A percentile compares a stretch with the other conserved stretches of the same genome.
phyloP scores from a whole-genome alignment of 2,797 vertebrate species.

The Chelmon rostratus region DNA sequence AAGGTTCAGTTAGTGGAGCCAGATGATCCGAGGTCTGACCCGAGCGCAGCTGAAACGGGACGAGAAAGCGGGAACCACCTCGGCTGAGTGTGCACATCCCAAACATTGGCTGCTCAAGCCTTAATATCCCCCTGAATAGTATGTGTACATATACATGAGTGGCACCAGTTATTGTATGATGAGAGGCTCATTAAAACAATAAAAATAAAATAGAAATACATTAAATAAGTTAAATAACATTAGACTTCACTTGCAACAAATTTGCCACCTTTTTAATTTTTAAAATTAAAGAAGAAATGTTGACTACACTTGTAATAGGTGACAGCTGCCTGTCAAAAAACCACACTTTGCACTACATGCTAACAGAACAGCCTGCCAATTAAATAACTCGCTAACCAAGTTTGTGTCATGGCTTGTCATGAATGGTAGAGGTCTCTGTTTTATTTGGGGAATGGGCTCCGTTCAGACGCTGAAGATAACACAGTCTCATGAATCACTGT shows the following conservation, averaged over 20 bases:
- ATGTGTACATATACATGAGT: not conserved
- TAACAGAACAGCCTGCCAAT: conserved; percentile 13
- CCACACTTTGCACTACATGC: conserved; percentile 16
- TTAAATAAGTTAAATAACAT: not conserved
- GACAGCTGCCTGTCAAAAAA: conserved; percentile 14
- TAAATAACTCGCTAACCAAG: conserved; percentile 18
- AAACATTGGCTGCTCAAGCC: conserved; percentile 26
- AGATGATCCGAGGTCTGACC: not conserved
- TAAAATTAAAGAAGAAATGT: not conserved
- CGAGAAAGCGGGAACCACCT: not conserved
- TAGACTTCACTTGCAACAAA: not conserved
- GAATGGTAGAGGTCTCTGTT: not conserved
- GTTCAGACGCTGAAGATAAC: not conserved
- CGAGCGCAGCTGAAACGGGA: conserved; percentile 4
- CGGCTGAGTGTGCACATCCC: conserved; percentile 28
- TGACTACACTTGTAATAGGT: conserved; percentile 27
- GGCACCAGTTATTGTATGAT: not conserved
- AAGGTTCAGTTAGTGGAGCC: conserved; percentile 10
- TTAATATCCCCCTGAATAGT: conserved; percentile 30
- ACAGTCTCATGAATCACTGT: not conserved
- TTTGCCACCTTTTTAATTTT: not conserved
- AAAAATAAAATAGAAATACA: not conserved
- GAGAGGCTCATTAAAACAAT: not conserved
- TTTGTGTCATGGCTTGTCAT: conserved; percentile 21
- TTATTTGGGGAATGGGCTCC: not conserved